Evolutionary conservation across 2,888 invertebrate species (phyloP), one percentile per base, ranked within the genome.

Genomic region (Aleiodes testaceus): DNA sequence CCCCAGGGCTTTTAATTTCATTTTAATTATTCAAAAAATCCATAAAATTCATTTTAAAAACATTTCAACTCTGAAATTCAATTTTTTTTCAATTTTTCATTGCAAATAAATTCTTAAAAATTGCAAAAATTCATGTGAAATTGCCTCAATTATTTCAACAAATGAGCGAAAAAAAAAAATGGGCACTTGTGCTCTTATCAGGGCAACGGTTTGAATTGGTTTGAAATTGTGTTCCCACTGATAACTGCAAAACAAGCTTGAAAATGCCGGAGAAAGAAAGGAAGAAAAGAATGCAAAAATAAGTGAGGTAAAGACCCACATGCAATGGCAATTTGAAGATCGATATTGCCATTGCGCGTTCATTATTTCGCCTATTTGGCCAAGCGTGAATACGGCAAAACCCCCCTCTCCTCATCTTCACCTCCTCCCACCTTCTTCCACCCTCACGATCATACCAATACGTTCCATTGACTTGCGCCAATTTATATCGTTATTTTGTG

Each of bases 301-400:
- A 45, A 45, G 42, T 49, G 36, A 18, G 16, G 59, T 18, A 63
- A 36, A 42, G 45, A 26, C 22, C 45, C 22, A 63, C 63, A 63
- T 63, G 45, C 63, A 63, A 63, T 59, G 63, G 45, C 45, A 63
- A 63, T 63, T 63, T 63, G 44, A 45, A 18, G 44, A 63, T 63
- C 63, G 63, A 63, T 63, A 63, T 45, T 45, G 45, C 45, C n/a
- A 22, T 45, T 63, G 63, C 45, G 45, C 45, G 63, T 63, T 63
- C 47, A 63, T 63, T 63, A 63, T 63, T 63, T 18, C 22, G n/a
- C 45, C n/a, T 22, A 63, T 63, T 63, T 45, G 63, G 44, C 45
- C 63, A 22, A 63, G 63, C 63, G 45, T 63, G 22, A 63, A 63
- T 63, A 63, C 63, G 30, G 44, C 18, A 42, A 42, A n/a, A 30